A percentile compares a stretch with the other conserved stretches of the same genome.
Evolutionary conservation across 1,140 invertebrate species (phyloP).

Genomic region (Drosophila gunungcola): DNA sequence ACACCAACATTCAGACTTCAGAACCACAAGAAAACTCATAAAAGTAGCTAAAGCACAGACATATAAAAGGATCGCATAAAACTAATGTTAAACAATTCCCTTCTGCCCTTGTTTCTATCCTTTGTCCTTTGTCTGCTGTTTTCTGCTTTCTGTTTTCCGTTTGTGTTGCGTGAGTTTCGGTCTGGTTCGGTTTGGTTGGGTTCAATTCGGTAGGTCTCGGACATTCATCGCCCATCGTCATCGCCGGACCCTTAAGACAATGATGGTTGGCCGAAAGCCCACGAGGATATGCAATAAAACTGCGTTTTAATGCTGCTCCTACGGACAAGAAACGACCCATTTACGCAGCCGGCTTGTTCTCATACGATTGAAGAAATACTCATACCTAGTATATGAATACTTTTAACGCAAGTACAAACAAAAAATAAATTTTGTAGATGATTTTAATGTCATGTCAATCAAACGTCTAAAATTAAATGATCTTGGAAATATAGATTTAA

Average conservation of each 20-base stretch:
- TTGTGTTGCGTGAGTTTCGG: constrained; percentile 30
- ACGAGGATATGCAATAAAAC: constrained; percentile 78
- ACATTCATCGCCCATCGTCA: constrained; percentile 60
- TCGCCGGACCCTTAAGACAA: constrained; percentile 68
- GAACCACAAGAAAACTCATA: constrained; percentile 51
- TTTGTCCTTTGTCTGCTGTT: constrained; percentile 26
- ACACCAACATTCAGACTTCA: constrained; percentile 7
- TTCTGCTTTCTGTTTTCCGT: constrained; percentile 2
- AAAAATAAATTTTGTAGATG: too few relatives aligned
- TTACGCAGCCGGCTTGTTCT: constrained; percentile 23
- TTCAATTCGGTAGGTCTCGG: constrained; percentile 7
- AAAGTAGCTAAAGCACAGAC: constrained; percentile 69
- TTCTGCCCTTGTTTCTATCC: constrained; percentile 10
- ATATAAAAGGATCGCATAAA: constrained; percentile 71
- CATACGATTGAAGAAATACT: not conserved
- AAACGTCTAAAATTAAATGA: too few relatives aligned
- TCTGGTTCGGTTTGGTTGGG: constrained; percentile 6
- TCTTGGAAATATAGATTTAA: too few relatives aligned
- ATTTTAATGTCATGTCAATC: too few relatives aligned
- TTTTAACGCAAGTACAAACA: too few relatives aligned
- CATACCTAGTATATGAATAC: not conserved
- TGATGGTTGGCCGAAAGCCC: constrained; percentile 62
- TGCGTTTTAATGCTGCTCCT: constrained; percentile 76
- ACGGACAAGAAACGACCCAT: constrained; percentile 43
- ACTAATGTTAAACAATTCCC: constrained; percentile 71